These are phyloP conservation scores for Pammene fasciana DNA, from an alignment of 2,888 invertebrate genomes.

Conservation along the genomic window DNA sequence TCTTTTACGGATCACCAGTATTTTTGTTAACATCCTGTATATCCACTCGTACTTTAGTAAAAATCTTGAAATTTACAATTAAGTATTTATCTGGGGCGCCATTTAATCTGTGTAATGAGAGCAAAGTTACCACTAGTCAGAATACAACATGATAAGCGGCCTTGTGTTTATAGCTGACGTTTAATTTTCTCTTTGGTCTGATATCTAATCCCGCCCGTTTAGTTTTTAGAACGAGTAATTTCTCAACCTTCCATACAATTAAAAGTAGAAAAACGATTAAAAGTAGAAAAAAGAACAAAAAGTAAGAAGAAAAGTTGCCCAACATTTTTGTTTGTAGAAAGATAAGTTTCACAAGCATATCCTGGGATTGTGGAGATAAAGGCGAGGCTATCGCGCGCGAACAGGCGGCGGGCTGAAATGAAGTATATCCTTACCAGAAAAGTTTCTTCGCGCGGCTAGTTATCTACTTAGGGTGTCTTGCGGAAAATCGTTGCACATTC, in stretches of 20 bases:
- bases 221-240: neutral
- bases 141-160: too few species aligned
- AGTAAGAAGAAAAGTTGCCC: neutral
- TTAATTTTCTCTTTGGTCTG: neutral
- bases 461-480: slow-evolving; percentile 20
- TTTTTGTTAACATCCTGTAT: too few species aligned
- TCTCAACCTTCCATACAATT: neutral
- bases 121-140: too few species aligned
- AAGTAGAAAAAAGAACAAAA: slow-evolving; percentile 10
- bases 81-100: too few species aligned
- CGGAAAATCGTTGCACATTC: slow-evolving; percentile 3
- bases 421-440: slow-evolving; percentile 36
- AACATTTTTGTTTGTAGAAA: slow-evolving; percentile 27
- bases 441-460: slow-evolving; percentile 25
- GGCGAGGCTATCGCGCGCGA: slow-evolving; percentile 52
- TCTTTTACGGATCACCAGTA: too few species aligned
- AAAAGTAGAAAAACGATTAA: slow-evolving; percentile 2
- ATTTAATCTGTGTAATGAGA: too few species aligned
- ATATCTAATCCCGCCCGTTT: neutral
- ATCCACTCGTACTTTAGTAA: too few species aligned
- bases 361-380: slow-evolving; percentile 49
- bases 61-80: too few species aligned
- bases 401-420: slow-evolving; percentile 42
- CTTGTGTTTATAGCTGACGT: neutral
- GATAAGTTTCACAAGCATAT: slow-evolving; percentile 27